Evolutionary conservation across 2,888 invertebrate genomes (phyloP).

Genomic region (Harpagoxenus sublaevis): DNA sequence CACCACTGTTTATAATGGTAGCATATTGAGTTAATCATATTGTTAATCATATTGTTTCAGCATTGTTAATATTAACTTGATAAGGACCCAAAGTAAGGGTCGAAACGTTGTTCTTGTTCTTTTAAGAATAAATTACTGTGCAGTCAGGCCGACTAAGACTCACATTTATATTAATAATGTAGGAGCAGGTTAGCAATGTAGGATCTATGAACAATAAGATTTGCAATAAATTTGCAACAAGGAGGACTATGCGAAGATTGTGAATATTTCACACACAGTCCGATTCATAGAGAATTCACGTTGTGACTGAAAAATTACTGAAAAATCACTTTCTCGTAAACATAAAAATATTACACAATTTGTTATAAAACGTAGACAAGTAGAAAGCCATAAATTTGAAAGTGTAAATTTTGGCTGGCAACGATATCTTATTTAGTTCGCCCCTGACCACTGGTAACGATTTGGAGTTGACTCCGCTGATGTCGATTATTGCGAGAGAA

Average conservation of each 20-base stretch:
- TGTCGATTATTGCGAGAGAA: background rate
- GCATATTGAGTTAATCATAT: no score
- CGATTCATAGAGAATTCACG: background rate
- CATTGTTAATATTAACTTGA: no score
- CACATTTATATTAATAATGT: background rate
- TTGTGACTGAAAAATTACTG: background rate
- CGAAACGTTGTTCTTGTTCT: no score
- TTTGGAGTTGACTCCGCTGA: background rate
- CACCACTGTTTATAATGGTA: no score
- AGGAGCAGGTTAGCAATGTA: background rate
- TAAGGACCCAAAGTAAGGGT: no score
- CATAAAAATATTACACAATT: background rate
- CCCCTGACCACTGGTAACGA: constrained; percentile 8
- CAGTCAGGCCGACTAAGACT: no score
- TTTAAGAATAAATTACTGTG: no score
- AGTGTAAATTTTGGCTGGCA: background rate
- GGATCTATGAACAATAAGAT: background rate
- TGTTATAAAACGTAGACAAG: background rate
- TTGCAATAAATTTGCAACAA: background rate
- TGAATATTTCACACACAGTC: background rate
- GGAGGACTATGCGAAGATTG: background rate
- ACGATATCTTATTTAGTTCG: constrained; percentile 4
- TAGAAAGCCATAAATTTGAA: background rate
- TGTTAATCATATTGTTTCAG: no score
- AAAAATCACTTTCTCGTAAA: background rate